Conservation (phyloP, 1,140 invertebrate species). For the Drosophila nigrodunni region DNA sequence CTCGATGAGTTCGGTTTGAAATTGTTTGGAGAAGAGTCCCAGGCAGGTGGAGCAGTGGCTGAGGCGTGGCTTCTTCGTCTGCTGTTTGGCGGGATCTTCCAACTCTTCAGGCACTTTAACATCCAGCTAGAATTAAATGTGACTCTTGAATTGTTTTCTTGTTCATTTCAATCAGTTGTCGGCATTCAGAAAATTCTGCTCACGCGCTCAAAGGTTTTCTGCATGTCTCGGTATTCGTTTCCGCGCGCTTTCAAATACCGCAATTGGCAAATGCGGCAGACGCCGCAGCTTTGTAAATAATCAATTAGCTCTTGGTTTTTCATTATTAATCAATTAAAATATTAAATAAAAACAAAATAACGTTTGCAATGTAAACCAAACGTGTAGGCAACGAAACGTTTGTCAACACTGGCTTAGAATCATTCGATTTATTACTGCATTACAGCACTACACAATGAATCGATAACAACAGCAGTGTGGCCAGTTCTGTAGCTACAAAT, state of each 20-base stretch:
- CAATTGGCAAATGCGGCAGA: constrained; percentile 86
- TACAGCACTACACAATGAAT: not conserved
- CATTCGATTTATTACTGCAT: not conserved
- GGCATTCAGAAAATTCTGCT: constrained; percentile 16
- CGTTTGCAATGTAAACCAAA: constrained; percentile 58
- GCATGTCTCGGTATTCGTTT: constrained; percentile 84
- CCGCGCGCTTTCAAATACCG: constrained; percentile 85
- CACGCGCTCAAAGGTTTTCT: constrained; percentile 82
- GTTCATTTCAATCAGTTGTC: not conserved
- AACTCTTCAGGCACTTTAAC: constrained; percentile 41
- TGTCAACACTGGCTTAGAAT: not conserved
- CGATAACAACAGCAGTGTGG: constrained; percentile 28
- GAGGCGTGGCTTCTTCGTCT: constrained; percentile 77
- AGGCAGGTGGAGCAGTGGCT: constrained; percentile 87
- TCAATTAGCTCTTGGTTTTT: constrained; percentile 82
- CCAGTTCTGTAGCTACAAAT: constrained; percentile 4
- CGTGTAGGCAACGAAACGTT: constrained; percentile 30
- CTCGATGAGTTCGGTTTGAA: constrained; percentile 84
- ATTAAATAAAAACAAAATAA: constrained; percentile 10
- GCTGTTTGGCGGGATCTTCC: constrained; percentile 23
- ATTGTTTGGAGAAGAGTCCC: constrained; percentile 87
- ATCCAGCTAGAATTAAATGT: constrained; percentile 46
- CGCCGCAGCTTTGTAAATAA: constrained; percentile 84
- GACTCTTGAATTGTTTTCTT: not conserved
- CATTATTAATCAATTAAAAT: constrained; percentile 49